phyloP scores from a whole-genome alignment of 2,113 vertebrate species.

The Madoqua kirkii region DNA sequence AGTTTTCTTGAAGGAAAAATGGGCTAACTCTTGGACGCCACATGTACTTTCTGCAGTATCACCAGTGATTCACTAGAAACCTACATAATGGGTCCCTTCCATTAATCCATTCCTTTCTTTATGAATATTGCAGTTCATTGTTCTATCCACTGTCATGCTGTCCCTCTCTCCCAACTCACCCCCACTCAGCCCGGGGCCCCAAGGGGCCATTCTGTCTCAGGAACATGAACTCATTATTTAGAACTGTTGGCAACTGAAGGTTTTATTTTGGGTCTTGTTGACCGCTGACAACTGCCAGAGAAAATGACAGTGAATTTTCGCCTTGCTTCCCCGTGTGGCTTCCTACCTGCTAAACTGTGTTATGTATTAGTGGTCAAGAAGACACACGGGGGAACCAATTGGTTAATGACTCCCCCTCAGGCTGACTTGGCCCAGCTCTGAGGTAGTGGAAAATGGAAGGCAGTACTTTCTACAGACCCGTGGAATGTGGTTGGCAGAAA shows the following conservation, averaged over 20 bases:
- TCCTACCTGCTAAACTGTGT: not conserved
- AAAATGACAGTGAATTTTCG: not conserved
- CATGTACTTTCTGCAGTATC: conserved; percentile 53
- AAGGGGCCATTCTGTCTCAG: not conserved
- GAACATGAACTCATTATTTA: not conserved
- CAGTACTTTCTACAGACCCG: not conserved
- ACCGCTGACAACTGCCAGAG: conserved; percentile 21
- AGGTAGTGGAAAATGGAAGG: not conserved
- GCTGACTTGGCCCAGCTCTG: not conserved
- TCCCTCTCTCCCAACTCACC: not conserved
- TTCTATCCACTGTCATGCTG: not conserved
- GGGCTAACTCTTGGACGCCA: conserved; percentile 57
- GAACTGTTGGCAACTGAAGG: not conserved
- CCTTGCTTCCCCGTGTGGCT: not conserved
- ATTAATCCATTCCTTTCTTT: not conserved
- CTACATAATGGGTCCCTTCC: conserved; percentile 20
- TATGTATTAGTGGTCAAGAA: not conserved
- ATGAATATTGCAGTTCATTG: not conserved
- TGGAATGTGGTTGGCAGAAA: not conserved
- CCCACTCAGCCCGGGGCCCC: not conserved
- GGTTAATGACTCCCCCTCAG: not conserved
- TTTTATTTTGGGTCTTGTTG: not conserved
- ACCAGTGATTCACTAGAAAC: conserved; percentile 55
- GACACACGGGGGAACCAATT: not conserved
- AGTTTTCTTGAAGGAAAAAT: conserved; percentile 74